These are phyloP conservation scores for Pogoniulus pusillus DNA, from an alignment of 2,797 vertebrate species.

Conservation along the genomic window DNA sequence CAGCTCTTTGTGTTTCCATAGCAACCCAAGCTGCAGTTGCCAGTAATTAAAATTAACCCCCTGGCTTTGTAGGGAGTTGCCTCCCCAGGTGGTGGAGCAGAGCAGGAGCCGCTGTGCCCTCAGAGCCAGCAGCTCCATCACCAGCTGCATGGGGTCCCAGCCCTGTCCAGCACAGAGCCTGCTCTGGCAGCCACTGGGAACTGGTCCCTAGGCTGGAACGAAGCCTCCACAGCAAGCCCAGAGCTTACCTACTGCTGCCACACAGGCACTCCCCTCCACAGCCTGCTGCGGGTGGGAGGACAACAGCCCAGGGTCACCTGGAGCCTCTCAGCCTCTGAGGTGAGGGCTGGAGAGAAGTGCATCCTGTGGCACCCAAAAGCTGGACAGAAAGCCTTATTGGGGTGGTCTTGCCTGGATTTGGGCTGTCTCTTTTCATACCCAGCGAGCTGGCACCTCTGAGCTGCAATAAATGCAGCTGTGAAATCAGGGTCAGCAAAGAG, in stretches of 20 bases:
- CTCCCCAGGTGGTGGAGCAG: conserved; percentile 13
- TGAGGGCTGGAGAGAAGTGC: neutral
- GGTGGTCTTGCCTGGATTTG: neutral
- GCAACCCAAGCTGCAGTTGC: conserved; percentile 64
- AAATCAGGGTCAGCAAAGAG: neutral
- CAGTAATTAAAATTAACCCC: conserved; percentile 71
- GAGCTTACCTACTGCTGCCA: neutral
- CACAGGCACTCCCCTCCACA: rapidly evolving
- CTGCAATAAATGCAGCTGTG: neutral
- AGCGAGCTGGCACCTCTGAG: neutral
- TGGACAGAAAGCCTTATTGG: neutral
- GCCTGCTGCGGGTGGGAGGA: neutral
- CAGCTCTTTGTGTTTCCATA: conserved; percentile 65
- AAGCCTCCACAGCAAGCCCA: neutral
- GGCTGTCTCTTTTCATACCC: neutral
- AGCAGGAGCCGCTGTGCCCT: neutral
- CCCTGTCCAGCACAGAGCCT: neutral
- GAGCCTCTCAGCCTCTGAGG: neutral
- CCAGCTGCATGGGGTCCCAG: neutral
- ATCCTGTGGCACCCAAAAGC: neutral
- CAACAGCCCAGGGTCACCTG: neutral
- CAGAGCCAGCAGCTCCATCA: neutral
- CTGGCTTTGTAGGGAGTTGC: conserved; percentile 46
- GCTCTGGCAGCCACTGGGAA: neutral
- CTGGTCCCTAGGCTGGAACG: neutral